These are phyloP conservation scores for Sprattus sprattus DNA, from an alignment of 2,113 vertebrate genomes.

Conservation along the genomic window DNA sequence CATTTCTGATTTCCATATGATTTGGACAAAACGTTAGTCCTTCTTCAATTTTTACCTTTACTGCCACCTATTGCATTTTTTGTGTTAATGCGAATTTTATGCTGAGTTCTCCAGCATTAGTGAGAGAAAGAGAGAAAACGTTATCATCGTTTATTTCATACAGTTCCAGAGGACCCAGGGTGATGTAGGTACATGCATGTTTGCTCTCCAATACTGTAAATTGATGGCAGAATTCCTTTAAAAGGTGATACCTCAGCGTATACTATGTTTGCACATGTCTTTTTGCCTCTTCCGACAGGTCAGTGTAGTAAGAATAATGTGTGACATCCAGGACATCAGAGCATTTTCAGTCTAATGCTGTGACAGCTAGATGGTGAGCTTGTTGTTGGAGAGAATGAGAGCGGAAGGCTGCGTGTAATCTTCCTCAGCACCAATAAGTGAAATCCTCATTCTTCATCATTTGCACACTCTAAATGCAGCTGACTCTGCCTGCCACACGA, in stretches of 20 bases:
- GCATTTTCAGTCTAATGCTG: not conserved
- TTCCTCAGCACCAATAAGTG: not conserved
- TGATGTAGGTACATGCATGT: not conserved
- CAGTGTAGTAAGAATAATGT: no score
- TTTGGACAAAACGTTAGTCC: not conserved
- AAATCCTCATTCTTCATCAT: constrained; percentile 13
- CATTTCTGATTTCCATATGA: not conserved
- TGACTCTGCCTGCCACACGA: not conserved
- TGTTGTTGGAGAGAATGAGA: not conserved
- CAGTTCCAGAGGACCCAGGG: not conserved
- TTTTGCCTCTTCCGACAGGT: no score
- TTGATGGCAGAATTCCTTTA: not conserved
- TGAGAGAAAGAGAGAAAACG: not conserved
- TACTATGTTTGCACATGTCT: not conserved
- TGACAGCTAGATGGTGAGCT: not conserved
- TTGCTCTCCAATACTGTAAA: not conserved
- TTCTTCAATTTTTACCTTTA: not conserved
- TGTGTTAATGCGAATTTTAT: not conserved
- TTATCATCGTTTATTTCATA: no score
- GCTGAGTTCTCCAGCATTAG: no score
- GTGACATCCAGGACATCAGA: not conserved
- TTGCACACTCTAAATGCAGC: constrained; percentile 9
- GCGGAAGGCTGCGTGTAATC: not conserved
- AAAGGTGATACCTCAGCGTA: not conserved
- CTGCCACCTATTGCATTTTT: not conserved